Conservation (phyloP, 1,140 invertebrate genomes). For the Musca vetustissima region DNA sequence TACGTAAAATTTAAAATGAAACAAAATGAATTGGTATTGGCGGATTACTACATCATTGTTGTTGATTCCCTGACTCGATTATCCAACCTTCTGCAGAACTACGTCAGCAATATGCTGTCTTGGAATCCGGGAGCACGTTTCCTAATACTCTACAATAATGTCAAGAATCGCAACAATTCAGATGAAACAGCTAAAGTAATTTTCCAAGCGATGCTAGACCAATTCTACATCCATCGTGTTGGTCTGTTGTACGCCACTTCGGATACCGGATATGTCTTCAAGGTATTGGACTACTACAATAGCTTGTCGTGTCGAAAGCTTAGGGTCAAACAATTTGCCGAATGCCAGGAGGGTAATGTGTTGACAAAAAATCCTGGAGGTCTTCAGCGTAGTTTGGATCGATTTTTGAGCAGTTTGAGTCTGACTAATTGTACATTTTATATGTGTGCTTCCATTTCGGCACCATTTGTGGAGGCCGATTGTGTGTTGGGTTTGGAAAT, state of each 20-base stretch:
- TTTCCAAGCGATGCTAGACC: constrained; percentile 37
- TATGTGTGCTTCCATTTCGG: constrained; percentile 44
- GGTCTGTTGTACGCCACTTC: constrained; percentile 42
- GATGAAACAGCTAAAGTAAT: constrained; percentile 34
- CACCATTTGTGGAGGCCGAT: constrained; percentile 48
- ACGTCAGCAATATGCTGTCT: constrained; percentile 36
- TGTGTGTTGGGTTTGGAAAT: constrained; percentile 47
- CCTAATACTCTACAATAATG: constrained; percentile 45
- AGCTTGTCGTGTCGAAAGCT: constrained; percentile 39
- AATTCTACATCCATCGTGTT: constrained; percentile 47
- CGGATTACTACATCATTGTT: constrained; percentile 47
- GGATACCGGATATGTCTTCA: constrained; percentile 38
- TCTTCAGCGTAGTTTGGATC: constrained; percentile 28
- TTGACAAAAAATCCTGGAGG: constrained; percentile 25
- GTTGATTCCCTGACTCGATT: constrained; percentile 37
- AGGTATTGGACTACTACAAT: constrained; percentile 49
- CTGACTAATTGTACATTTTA: constrained; percentile 46
- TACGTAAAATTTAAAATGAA: background rate
- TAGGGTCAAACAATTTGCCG: constrained; percentile 39
- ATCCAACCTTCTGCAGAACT: constrained; percentile 31
- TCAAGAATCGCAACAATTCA: constrained; percentile 22
- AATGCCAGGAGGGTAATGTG: constrained; percentile 34
- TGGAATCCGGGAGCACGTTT: constrained; percentile 52
- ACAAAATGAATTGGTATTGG: constrained; percentile 31
- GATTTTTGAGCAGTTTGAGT: constrained; percentile 36